Evolutionary conservation across 2,797 vertebrate species (phyloP), one percentile per base, ranked within the genome.

Genomic region (Margarornis squamiger): DNA sequence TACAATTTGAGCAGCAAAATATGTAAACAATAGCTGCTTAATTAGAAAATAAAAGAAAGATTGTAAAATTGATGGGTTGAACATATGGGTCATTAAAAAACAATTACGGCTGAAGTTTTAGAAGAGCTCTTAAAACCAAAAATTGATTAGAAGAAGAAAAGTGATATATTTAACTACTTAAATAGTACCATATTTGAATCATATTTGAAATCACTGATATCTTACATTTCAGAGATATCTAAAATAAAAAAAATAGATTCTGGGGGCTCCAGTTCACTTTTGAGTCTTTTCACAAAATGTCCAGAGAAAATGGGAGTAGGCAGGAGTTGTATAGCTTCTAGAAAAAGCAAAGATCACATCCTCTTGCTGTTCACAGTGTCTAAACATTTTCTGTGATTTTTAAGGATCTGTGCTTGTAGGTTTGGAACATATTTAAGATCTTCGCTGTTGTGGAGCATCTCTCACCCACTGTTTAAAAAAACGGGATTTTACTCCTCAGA

Each of bases 371-470:
- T 85, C 23, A 36, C 34, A 48, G 12, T 24, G 29, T 34, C 34
- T 38, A 20, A 82, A 57, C 3, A 6, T 78, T 78, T 90, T 88
- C 30, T 92, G 9, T 67, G 36, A 39, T 22, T 65, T 91, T 84
- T 66, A 49, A 58, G 71, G 41, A 41, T 27, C 4, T 72, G 14
- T 62, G 20, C 41, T 8, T 17, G 9, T 63, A 59, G 20, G 5
- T 98, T 98, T 98, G 97, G 97, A 97, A 97, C 51, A 89, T 95
- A 96, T 93, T 98, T 98, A 98, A 77, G 58, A 67, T 92, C 59
- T 88, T 88, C 30, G 5, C 12, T 83, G 32, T 74, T 14, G 5
- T 54, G 38, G 71, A 83, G 34, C 48, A 73, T 38, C 75, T 76
- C 30, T 38, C 21, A 17, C 23, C 16, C 3, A 0, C 29, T 22